Base-by-base conservation (phyloP, 2,113 vertebrate species). In the Burhinus oedicnemus region DNA sequence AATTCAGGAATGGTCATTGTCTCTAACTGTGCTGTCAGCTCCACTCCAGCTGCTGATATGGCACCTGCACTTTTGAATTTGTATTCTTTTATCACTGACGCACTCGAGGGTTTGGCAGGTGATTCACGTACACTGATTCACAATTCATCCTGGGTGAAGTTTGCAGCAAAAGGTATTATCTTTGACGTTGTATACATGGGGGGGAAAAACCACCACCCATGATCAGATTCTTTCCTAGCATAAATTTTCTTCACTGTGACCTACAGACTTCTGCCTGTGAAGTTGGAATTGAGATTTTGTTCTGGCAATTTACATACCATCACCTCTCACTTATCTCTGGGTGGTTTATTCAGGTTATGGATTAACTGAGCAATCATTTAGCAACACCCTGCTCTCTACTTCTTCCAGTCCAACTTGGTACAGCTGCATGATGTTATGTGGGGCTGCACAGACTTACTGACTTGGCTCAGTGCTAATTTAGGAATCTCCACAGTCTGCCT, bases 181-280 rank as follows among this genome's bases (percentile, higher is more conserved):
- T 64, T 34, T 61, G 51, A 10, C 83, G 57, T n/a, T 12, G 1
- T 12, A 15, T 12, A 15, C 16, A 12, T 18, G 58, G 45, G 9
- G 38, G 23, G 3, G 44, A 11, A 19, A 40, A 82, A 68, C 0
- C 54, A 42, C 22, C 57, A 8, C 5, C 13, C 0, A 0, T 10
- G 19, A 27, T 27, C 70, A 58, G 45, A 21, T 58, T 77, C 27
- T 94, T 69, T 29, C 45, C n/a, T 38, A 20, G 58, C 36, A 42
- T 13, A 68, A 36, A 7, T 58, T 47, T 55, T 69, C 42, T 75
- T 85, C 6, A 0, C 40, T 20, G 34, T 60, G 49, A 51, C 66
- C 62, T 72, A 9, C 18, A 51, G 8, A 25, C 2, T 83, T 79
- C 26, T 51, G 36, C 42, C 55, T 75, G 18, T 36, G 76, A 78